A percentile compares a stretch with the other conserved stretches of the same genome.
Evolutionary conservation across 2,797 vertebrate genomes (phyloP).

Genomic region (Artibeus lituratus): DNA sequence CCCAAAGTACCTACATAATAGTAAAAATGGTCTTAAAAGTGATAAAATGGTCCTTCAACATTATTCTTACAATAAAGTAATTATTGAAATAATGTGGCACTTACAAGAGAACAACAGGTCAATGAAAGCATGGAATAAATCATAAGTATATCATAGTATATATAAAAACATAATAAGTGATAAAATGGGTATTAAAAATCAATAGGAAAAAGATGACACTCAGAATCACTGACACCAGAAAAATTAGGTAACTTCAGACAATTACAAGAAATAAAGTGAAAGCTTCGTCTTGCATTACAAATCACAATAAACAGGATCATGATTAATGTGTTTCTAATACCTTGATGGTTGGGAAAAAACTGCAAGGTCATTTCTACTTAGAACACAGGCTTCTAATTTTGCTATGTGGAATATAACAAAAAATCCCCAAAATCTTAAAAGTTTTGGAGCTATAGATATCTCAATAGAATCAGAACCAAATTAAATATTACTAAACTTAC

Average conservation of each 20-base stretch:
- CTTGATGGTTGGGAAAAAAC: not conserved
- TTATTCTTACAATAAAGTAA: not conserved
- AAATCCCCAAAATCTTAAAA: not conserved
- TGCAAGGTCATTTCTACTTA: not conserved
- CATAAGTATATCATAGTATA: not conserved
- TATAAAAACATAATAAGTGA: not conserved
- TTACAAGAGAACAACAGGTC: not conserved
- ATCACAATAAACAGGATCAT: conserved; percentile 12
- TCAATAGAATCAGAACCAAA: not conserved
- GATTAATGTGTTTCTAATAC: not conserved
- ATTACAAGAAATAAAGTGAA: not conserved
- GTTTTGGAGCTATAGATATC: not conserved
- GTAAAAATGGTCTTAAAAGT: conserved; percentile 6
- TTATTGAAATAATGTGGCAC: not conserved
- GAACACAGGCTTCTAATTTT: not conserved
- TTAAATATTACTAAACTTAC: not conserved
- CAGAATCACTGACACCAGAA: not conserved
- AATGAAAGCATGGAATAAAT: not conserved
- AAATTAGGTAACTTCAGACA: conserved; percentile 25
- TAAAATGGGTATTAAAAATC: not conserved
- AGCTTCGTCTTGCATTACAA: not conserved
- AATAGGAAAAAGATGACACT: not conserved
- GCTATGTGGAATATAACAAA: not conserved
- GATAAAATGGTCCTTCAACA: not conserved
- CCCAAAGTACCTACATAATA: not conserved